phyloP scores from a whole-genome alignment of 2,888 invertebrate species.

The Dorcus parallelipipedus region DNA sequence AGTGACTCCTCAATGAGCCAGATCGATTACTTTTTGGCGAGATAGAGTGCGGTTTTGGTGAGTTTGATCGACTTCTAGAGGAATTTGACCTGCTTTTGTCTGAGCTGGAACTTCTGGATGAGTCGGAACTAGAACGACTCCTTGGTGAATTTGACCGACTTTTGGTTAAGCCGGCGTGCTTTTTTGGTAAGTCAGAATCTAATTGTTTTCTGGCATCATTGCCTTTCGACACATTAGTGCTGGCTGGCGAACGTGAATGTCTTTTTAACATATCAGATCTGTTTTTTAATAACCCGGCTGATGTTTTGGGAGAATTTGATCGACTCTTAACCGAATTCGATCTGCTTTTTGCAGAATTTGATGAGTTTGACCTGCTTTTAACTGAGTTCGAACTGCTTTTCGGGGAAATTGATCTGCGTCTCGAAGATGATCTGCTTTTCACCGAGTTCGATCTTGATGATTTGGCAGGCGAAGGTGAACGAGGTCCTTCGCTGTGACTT shows the following conservation, averaged over 20 bases:
- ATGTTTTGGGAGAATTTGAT: slow-evolving; percentile 14
- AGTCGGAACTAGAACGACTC: slow-evolving; percentile 5
- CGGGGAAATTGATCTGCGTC: not conserved
- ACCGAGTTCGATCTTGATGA: slow-evolving; percentile 25
- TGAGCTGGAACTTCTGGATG: too few relatives aligned
- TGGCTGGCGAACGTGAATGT: slow-evolving; percentile 18
- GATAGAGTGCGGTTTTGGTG: slow-evolving; percentile 6
- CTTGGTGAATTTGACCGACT: slow-evolving; percentile 17
- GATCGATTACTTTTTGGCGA: not conserved
- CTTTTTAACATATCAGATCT: slow-evolving; percentile 12
- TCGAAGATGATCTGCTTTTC: not conserved
- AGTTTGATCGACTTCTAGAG: slow-evolving; percentile 31
- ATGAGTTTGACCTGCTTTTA: slow-evolving; percentile 6
- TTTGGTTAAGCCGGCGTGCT: slow-evolving; percentile 16
- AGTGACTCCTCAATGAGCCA: too few relatives aligned
- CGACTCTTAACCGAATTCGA: slow-evolving; percentile 12
- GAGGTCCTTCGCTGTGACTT: slow-evolving; percentile 18
- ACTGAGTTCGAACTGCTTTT: slow-evolving; percentile 3
- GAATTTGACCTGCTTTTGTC: slow-evolving; percentile 33
- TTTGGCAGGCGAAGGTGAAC: slow-evolving; percentile 22
- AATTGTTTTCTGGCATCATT: slow-evolving; percentile 6
- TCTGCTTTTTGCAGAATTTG: slow-evolving; percentile 11
- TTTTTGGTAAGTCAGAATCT: slow-evolving; percentile 22
- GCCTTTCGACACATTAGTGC: slow-evolving; percentile 32
- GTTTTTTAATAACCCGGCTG: slow-evolving; percentile 1